Evolutionary conservation across 2,797 vertebrate species (phyloP).

Genomic region (Microctenopoma steveboyesi): DNA sequence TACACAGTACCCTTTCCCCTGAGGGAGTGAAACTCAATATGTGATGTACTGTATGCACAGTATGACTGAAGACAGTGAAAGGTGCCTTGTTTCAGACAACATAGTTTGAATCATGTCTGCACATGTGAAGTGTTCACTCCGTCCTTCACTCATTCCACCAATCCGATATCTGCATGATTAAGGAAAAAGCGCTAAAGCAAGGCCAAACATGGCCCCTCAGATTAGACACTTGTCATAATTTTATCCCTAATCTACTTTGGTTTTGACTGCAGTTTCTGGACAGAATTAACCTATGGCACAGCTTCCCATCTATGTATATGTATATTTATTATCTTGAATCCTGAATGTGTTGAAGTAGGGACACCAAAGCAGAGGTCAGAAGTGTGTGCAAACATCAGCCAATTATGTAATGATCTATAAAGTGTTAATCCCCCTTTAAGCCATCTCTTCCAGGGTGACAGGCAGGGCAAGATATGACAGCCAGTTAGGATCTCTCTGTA

Average conservation of each 20-base stretch:
- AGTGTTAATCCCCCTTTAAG: conserved; percentile 36
- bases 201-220: background rate
- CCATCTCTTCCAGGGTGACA: conserved; percentile 11
- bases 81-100: conserved; percentile 5
- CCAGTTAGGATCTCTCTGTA: conserved; percentile 19
- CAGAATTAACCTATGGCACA: no score
- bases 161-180: background rate
- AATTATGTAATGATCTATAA: conserved; percentile 20
- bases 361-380: background rate
- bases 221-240: background rate
- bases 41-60: conserved; percentile 6
- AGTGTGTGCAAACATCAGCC: conserved; percentile 19
- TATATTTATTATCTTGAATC: no score
- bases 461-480: conserved; percentile 14
- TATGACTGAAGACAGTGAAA: conserved; percentile 7
- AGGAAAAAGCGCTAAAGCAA: background rate
- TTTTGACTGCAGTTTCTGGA: no score
- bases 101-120: conserved; percentile 18
- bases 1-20: background rate
- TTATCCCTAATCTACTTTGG: background rate
- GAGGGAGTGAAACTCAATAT: conserved; percentile 2
- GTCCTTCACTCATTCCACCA: no score
- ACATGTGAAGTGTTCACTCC: background rate
- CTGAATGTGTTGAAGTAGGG: conserved; percentile 19
- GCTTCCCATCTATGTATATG: no score